These are phyloP conservation scores for Ostrea denselamellosa DNA, from an alignment of 1,140 invertebrate species.

Conservation along the genomic window DNA sequence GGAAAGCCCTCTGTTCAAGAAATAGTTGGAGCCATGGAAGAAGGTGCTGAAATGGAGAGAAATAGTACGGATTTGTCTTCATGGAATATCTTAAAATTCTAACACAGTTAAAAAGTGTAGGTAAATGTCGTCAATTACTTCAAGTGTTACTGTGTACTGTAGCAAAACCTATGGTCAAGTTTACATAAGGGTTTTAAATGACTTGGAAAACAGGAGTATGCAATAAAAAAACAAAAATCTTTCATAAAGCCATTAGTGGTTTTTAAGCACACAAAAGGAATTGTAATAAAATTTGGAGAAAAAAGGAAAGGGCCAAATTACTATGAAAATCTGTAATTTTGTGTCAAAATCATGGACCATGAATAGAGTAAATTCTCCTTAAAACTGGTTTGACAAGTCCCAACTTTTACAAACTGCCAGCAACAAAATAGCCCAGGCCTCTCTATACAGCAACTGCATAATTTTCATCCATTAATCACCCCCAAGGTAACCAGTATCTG, in stretches of 20 bases:
- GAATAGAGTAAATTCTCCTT: neutral
- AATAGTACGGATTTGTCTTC: neutral
- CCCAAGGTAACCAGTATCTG: conserved; percentile 17
- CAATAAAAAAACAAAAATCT: neutral
- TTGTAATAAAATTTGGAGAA: neutral
- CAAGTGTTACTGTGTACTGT: neutral
- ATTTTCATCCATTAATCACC: conserved; percentile 29
- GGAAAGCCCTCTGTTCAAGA: neutral
- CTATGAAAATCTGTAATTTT: neutral
- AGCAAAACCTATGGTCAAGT: neutral
- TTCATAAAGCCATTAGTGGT: neutral
- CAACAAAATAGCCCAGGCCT: neutral
- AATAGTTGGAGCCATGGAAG: neutral
- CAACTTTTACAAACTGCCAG: neutral
- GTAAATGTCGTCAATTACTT: neutral
- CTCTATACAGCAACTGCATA: neutral
- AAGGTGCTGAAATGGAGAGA: conserved; percentile 9
- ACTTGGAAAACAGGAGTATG: neutral
- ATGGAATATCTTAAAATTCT: neutral
- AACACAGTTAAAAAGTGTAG: neutral
- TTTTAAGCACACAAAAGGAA: neutral
- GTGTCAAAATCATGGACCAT: neutral
- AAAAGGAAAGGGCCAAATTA: neutral
- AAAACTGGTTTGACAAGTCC: conserved; percentile 28
- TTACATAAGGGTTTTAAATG: neutral